These are phyloP conservation scores for Nothobranchius furzeri DNA, from an alignment of 2,113 vertebrate species.

Conservation along the genomic window DNA sequence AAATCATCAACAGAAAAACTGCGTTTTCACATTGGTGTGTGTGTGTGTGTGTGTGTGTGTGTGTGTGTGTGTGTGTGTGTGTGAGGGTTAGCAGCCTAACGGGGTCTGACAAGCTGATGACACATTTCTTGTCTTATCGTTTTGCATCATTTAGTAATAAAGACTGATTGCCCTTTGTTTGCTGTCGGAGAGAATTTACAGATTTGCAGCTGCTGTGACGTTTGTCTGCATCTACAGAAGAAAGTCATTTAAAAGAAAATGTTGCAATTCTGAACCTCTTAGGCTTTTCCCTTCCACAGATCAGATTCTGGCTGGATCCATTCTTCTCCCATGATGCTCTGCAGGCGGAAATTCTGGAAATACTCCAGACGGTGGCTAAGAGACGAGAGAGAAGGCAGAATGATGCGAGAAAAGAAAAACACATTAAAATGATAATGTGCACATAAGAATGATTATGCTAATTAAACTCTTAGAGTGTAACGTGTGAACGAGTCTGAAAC, in stretches of 20 bases:
- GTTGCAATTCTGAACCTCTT: conserved; percentile 13
- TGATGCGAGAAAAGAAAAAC: not conserved
- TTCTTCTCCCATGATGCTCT: conserved; percentile 78
- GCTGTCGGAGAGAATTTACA: conserved; percentile 39
- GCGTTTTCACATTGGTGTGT: no score
- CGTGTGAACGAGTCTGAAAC: not conserved
- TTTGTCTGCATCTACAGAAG: not conserved
- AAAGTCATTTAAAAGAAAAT: not conserved
- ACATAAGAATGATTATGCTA: not conserved
- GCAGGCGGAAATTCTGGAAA: conserved; percentile 78
- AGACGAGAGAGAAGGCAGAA: conserved; percentile 6
- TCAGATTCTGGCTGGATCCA: conserved; percentile 77
- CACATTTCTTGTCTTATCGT: conserved; percentile 53
- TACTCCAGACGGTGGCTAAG: conserved; percentile 74
- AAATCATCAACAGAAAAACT: not conserved
- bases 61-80: not conserved
- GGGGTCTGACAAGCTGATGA: conserved; percentile 53
- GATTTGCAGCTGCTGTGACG: conserved; percentile 8
- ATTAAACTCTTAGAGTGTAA: not conserved
- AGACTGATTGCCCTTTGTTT: conserved; percentile 64
- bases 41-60: not conserved
- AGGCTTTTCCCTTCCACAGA: conserved; percentile 70
- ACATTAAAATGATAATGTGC: not conserved
- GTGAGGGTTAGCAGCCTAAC: conserved; percentile 21
- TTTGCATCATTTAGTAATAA: conserved; percentile 66